Evolutionary conservation across 2,797 vertebrate genomes (phyloP).

Genomic region (Vespertilio murinus): DNA sequence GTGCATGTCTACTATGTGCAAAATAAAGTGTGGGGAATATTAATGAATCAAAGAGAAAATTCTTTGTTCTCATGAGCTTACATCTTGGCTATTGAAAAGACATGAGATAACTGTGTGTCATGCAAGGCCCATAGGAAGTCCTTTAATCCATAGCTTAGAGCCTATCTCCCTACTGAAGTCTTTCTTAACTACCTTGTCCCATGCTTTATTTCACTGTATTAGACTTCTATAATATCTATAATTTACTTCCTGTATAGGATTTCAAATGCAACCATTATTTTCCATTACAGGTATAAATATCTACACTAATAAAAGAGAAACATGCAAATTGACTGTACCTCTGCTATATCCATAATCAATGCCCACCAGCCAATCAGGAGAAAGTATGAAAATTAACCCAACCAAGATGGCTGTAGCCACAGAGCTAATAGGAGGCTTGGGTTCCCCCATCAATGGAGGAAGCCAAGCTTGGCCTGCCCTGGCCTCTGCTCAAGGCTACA

Average conservation of each 20-base stretch:
- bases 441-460: too few relatives aligned
- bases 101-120: background rate
- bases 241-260: background rate
- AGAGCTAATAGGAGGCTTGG: too few relatives aligned
- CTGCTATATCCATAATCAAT: too few relatives aligned
- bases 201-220: background rate
- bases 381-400: too few relatives aligned
- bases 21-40: background rate
- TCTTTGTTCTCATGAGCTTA: background rate
- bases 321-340: too few relatives aligned
- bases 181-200: background rate
- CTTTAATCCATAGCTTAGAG: background rate
- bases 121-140: background rate
- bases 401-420: too few relatives aligned
- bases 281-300: background rate
- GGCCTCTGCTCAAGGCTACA: too few relatives aligned
- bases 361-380: too few relatives aligned
- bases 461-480: too few relatives aligned
- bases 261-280: conserved; percentile 13
- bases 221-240: background rate
- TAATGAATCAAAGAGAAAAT: background rate
- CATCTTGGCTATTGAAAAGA: background rate
- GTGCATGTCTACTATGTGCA: background rate
- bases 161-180: background rate
- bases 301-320: too few relatives aligned